Percentiles rank a stretch among this genome's conserved stretches.
Conservation (phyloP, 2,113 vertebrate species). For the Tyto alba region DNA sequence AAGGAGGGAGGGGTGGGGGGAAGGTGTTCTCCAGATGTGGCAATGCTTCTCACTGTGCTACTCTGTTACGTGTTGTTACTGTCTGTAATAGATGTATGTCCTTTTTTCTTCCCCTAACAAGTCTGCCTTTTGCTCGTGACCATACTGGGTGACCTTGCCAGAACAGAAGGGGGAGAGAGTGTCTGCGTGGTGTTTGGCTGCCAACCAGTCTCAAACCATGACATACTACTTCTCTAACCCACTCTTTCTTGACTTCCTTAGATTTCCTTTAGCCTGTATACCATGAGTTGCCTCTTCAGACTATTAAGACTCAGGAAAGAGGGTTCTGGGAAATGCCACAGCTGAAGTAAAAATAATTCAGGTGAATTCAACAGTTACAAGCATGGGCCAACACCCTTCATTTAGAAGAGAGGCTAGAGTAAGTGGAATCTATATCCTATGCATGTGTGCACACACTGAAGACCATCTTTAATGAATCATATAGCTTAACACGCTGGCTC, state of each 20-base stretch:
- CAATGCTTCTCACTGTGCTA: too few relatives aligned
- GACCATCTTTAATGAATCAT: background rate
- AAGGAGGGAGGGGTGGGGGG: too few relatives aligned
- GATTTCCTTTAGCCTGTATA: background rate
- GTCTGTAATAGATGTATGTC: too few relatives aligned
- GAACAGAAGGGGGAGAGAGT: too few relatives aligned
- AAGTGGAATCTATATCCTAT: background rate
- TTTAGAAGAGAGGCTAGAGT: background rate
- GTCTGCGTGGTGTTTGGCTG: too few relatives aligned
- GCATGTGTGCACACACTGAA: background rate
- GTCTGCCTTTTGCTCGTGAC: too few relatives aligned
- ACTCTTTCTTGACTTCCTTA: background rate
- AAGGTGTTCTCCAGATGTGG: too few relatives aligned
- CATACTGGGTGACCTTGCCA: too few relatives aligned
- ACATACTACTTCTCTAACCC: background rate
- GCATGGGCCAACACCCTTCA: background rate
- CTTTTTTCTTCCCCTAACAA: too few relatives aligned
- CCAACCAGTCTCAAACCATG: too few relatives aligned
- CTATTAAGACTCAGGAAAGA: background rate
- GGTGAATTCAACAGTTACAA: background rate
- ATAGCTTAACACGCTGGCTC: background rate
- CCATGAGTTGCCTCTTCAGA: background rate
- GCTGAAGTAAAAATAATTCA: background rate
- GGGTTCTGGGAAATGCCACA: background rate
- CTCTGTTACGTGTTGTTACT: too few relatives aligned